These are phyloP conservation scores for Scomber scombrus DNA, from an alignment of 2,113 vertebrate species.

Conservation along the genomic window DNA sequence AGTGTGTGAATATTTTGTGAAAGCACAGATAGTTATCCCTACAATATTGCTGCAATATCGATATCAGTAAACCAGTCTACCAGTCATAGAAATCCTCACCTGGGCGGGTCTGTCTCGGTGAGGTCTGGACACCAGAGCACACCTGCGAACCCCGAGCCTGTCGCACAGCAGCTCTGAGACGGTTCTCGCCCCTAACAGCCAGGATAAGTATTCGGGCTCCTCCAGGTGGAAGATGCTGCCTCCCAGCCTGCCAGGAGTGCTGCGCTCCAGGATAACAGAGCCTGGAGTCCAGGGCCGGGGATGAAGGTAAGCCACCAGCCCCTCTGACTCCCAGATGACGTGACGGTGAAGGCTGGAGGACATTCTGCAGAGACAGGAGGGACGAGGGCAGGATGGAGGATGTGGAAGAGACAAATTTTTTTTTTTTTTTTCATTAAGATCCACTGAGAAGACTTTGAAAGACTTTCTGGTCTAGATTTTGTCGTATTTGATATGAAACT, in stretches of 20 bases:
- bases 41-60: too few relatives aligned
- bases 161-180: constrained; percentile 79
- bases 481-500: too few relatives aligned
- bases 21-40: too few relatives aligned
- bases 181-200: constrained; percentile 73
- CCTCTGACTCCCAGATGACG: constrained; percentile 80
- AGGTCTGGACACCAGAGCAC: constrained; percentile 80
- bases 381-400: background rate
- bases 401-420: background rate
- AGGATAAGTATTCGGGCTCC: constrained; percentile 68
- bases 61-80: background rate
- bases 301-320: constrained; percentile 81
- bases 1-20: too few relatives aligned
- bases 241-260: background rate
- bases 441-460: too few relatives aligned
- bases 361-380: constrained; percentile 63
- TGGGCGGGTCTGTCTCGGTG: constrained; percentile 68
- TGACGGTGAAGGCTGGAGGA: constrained; percentile 8
- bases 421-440: too few relatives aligned
- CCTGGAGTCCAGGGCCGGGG: constrained; percentile 83
- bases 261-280: constrained; percentile 75
- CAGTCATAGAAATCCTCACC: constrained; percentile 36
- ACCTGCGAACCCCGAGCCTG: constrained; percentile 74
- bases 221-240: constrained; percentile 80
- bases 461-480: too few relatives aligned